phyloP scores from a whole-genome alignment of 37 sponge, comb jelly and placozoan genomes.

The Cladorhizidae sp. region DNA sequence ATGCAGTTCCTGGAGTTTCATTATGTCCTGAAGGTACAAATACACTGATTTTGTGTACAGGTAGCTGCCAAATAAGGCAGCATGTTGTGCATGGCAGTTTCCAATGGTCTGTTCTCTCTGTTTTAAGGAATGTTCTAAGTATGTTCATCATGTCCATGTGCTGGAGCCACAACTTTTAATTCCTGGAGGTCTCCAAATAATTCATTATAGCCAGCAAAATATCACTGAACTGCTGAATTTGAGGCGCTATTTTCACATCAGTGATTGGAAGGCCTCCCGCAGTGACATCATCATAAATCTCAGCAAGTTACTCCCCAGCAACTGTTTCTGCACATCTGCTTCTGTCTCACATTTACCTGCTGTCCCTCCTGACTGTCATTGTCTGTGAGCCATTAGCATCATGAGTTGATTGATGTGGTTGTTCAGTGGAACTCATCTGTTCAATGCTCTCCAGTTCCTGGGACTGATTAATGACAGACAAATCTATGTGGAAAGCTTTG shows the following conservation, averaged over 20 bases:
- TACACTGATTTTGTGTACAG: slow-evolving; percentile 39
- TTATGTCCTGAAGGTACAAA: slow-evolving; percentile 24
- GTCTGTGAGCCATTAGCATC: neutral
- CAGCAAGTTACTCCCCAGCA: too few relatives aligned
- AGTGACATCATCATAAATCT: too few relatives aligned
- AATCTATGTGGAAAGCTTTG: too few relatives aligned
- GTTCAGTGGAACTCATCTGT: too few relatives aligned
- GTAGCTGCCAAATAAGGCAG: slow-evolving; percentile 37
- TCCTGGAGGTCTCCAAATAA: slow-evolving; percentile 18
- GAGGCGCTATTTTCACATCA: neutral
- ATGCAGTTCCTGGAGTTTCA: slow-evolving; percentile 8
- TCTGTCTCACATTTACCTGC: too few relatives aligned
- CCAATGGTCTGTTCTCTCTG: slow-evolving; percentile 29
- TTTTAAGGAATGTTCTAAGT: slow-evolving; percentile 29
- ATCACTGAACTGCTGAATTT: neutral
- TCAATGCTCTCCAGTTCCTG: too few relatives aligned
- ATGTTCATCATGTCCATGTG: slow-evolving; percentile 50
- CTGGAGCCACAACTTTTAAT: slow-evolving; percentile 30
- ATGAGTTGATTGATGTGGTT: too few relatives aligned
- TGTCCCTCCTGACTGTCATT: neutral
- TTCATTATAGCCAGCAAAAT: slow-evolving; percentile 3
- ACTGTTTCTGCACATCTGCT: too few relatives aligned
- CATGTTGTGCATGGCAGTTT: slow-evolving; percentile 34
- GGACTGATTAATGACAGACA: too few relatives aligned
- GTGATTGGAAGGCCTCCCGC: too few relatives aligned